phyloP scores from a whole-genome alignment of 2,113 vertebrate species.

The Baryphthengus martii region DNA sequence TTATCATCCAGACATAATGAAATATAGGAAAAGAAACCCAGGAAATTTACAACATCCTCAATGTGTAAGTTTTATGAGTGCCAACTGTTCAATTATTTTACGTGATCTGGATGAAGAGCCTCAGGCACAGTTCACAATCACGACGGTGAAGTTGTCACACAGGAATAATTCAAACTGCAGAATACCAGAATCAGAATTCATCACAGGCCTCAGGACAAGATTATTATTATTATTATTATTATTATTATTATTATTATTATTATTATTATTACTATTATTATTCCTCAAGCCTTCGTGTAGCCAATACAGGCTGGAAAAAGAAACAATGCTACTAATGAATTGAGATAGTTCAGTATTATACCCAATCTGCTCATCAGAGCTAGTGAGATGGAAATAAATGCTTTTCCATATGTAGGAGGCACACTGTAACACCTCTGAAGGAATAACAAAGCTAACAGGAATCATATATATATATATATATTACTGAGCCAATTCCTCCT shows the following conservation, averaged over 20 bases:
- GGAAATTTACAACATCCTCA: not conserved
- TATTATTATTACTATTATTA: too few relatives aligned
- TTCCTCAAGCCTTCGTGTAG: not conserved
- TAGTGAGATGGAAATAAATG: not conserved
- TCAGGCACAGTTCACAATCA: not conserved
- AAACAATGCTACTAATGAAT: not conserved
- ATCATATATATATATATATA: not conserved
- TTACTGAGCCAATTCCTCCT: not conserved
- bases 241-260: too few relatives aligned
- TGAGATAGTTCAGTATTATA: not conserved
- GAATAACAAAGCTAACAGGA: not conserved
- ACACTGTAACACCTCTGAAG: not conserved
- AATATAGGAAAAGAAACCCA: not conserved
- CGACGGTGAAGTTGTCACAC: constrained; percentile 30
- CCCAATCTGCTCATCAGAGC: not conserved
- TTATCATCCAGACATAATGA: not conserved
- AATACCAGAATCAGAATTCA: not conserved
- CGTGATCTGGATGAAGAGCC: not conserved
- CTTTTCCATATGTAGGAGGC: not conserved
- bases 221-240: too few relatives aligned
- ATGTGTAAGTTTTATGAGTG: not conserved
- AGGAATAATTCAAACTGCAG: constrained; percentile 6
- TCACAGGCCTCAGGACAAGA: not conserved
- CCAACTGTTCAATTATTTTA: constrained; percentile 12
- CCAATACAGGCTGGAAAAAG: not conserved